Evolutionary conservation across 2,888 invertebrate genomes (phyloP), one percentile per base, ranked within the genome.

Genomic region (Strigamia crassipes): DNA sequence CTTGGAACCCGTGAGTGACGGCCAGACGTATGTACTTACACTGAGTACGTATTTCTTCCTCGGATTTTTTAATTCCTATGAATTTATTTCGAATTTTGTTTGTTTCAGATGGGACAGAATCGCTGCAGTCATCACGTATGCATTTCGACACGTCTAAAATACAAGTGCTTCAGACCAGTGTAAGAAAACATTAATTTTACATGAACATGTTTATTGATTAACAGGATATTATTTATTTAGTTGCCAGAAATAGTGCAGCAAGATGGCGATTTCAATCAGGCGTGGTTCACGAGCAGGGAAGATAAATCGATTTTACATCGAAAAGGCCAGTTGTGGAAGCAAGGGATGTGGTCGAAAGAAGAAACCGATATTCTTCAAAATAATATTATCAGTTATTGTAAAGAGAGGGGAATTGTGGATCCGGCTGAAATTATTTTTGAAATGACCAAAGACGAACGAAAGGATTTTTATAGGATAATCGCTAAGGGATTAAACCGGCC

Each of bases 281-380:
- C 87, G 18, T 89, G 89, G 89, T 89, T 89, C 84, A 89, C 89
- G 0, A 87, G 88, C 3, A 86, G 87, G 79, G 88, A 88, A 84
- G 89, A 89, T 82, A 89, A 89, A 83, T 85, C 84, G 31, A 87
- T 87, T 46, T 85, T 88, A 13, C 88, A 88, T 31, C 87, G 84
- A 83, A 83, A 78, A 78, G 61, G 89, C 61, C 87, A 87, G 77
- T 85, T 86, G 13, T 89, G 89, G 89, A 88, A 87, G 80, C 88
- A 88, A 83, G 89, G 89, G 15, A 89, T 89, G 86, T 89, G 89
- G 89, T 87, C 88, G 2, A 87, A 87, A 83, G 89, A 89, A 82
- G 89, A 89, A 85, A 86, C 87, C 21, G 88, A 88, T 10, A 81
- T 88, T 1, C 84, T 89, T 23, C 86, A 88, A 83, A 83, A 84